Evolutionary conservation across 2,113 vertebrate species (phyloP).

Genomic region (Ranitomeya variabilis): DNA sequence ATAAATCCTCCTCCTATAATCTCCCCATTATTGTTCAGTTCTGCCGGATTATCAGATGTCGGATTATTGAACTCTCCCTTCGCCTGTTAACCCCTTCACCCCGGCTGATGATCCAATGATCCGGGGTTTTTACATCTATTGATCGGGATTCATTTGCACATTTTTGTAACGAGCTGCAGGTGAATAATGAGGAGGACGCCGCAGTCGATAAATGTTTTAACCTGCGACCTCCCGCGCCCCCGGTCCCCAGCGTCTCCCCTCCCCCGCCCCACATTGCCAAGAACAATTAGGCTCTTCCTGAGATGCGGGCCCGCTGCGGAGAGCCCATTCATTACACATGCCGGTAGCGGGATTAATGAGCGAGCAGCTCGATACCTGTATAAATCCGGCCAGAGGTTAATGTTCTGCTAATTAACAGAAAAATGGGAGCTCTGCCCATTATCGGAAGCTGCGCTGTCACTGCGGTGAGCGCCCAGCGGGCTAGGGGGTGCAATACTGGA

Average conservation of each 20-base stretch:
- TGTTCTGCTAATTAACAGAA: constrained; percentile 68
- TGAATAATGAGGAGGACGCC: constrained; percentile 50
- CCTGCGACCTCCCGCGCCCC: constrained; percentile 62
- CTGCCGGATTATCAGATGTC: too few species aligned
- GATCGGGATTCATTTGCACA: not conserved
- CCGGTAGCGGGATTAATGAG: constrained; percentile 69
- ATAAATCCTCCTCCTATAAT: too few species aligned
- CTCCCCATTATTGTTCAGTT: too few species aligned
- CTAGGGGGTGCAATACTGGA: not conserved
- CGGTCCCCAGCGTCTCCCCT: constrained; percentile 57
- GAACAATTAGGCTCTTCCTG: constrained; percentile 68
- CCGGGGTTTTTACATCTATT: not conserved
- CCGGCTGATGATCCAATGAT: not conserved
- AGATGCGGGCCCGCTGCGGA: constrained; percentile 37
- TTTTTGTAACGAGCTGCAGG: constrained; percentile 51
- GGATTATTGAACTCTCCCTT: too few species aligned
- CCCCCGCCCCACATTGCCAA: constrained; percentile 54
- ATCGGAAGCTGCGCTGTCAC: not conserved
- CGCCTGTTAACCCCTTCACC: not conserved
- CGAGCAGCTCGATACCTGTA: constrained; percentile 64
- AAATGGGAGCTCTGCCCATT: not conserved
- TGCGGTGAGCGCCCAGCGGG: not conserved
- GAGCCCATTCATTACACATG: constrained; percentile 64
- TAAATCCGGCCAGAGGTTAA: constrained; percentile 71
- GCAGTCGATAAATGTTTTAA: constrained; percentile 68